phyloP scores from a whole-genome alignment of 2,888 invertebrate genomes.

The Stenoptilia bipunctidactyla region DNA sequence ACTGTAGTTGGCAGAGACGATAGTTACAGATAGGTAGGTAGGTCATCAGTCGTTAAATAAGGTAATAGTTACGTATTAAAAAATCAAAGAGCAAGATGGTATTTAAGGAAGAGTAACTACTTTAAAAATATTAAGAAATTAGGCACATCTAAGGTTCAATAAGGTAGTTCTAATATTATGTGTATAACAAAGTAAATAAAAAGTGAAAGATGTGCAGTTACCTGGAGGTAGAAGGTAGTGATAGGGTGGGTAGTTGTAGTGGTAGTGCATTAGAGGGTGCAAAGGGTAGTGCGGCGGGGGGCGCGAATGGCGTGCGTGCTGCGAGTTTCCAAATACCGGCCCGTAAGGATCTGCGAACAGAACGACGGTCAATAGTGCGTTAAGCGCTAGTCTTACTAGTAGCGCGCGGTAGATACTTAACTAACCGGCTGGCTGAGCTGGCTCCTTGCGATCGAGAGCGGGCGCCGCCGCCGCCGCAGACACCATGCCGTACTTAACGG shows the following conservation, averaged over 20 bases:
- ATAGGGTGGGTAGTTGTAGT: conserved; percentile 60
- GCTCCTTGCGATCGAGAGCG: conserved; percentile 66
- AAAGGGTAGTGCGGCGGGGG: conserved; percentile 63
- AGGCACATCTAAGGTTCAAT: no score
- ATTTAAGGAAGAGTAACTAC: no score
- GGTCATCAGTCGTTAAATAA: no score
- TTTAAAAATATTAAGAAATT: no score
- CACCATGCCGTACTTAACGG: conserved; percentile 83
- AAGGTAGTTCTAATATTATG: no score
- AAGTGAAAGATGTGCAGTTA: conserved; percentile 29
- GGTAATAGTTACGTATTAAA: no score
- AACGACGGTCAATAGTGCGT: conserved; percentile 43
- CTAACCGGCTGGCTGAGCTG: conserved; percentile 70
- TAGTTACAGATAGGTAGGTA: no score
- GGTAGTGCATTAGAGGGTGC: conserved; percentile 63
- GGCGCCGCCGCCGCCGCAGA: conserved; percentile 58
- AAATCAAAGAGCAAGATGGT: no score
- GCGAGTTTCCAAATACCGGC: conserved; percentile 53
- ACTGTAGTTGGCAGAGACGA: no score
- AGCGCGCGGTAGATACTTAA: conserved; percentile 67
- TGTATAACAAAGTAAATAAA: no score
- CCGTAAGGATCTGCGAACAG: conserved; percentile 63
- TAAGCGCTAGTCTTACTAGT: conserved; percentile 60
- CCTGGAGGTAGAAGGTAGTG: conserved; percentile 63
- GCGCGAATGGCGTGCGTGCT: conserved; percentile 58